Percentiles rank a stretch among this genome's conserved stretches.
Conservation (phyloP, 35 echinoderm and acorn worm genomes). For the Chiridota heheva region DNA sequence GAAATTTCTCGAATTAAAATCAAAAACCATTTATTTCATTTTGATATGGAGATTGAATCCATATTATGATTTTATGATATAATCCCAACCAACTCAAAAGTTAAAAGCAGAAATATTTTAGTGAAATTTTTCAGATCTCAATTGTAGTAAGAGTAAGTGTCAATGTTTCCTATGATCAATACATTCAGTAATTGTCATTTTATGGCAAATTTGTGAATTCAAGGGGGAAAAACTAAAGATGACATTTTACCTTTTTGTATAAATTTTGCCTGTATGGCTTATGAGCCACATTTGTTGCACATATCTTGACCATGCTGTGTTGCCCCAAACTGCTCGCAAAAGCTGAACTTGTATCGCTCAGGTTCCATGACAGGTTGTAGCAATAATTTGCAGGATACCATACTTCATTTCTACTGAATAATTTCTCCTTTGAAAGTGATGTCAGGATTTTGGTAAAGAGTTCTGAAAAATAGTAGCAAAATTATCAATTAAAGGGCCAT, state of each 20-base stretch:
- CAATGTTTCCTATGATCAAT: no score
- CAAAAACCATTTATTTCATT: no score
- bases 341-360: slow-evolving; percentile 74
- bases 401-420: slow-evolving; percentile 65
- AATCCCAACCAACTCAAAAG: no score
- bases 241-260: slow-evolving; percentile 76
- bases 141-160: no score
- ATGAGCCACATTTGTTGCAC: slow-evolving; percentile 74
- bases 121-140: no score
- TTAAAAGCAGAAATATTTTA: no score
- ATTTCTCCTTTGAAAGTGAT: slow-evolving; percentile 57
- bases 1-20: no score
- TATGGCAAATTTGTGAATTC: no score
- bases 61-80: no score
- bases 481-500: not conserved
- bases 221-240: no score
- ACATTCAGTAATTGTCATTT: no score
- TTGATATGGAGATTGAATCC: no score
- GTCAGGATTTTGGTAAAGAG: slow-evolving; percentile 75
- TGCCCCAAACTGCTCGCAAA: slow-evolving; percentile 70
- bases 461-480: slow-evolving; percentile 39
- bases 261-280: slow-evolving; percentile 82
- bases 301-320: slow-evolving; percentile 73
- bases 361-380: slow-evolving; percentile 85
- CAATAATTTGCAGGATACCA: slow-evolving; percentile 93